Evolutionary conservation across 2,113 vertebrate genomes (phyloP).

Genomic region (Podarcis raffonei): DNA sequence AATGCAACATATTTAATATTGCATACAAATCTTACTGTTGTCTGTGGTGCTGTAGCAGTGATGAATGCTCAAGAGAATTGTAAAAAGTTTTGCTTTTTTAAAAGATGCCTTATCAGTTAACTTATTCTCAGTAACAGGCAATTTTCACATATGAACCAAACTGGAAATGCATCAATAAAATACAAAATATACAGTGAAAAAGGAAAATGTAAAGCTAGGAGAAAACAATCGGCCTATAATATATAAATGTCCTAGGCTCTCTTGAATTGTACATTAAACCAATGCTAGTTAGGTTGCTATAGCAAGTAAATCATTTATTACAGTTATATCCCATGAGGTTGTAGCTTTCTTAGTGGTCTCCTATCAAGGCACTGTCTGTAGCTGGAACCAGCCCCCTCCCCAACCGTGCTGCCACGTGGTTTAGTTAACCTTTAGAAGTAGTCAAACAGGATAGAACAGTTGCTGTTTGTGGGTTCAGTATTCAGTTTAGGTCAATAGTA

Average conservation of each 20-base stretch:
- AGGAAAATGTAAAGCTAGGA: not conserved
- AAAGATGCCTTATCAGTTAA: not conserved
- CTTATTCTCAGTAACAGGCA: not conserved
- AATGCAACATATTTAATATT: conserved; percentile 46
- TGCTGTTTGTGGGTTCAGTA: too few relatives aligned
- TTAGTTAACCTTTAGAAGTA: too few relatives aligned
- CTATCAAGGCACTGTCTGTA: not conserved
- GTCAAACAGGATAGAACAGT: too few relatives aligned
- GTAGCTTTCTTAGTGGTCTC: not conserved
- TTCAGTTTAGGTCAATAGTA: too few relatives aligned
- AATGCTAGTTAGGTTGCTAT: not conserved
- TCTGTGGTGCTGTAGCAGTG: conserved; percentile 30
- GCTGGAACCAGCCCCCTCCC: not conserved
- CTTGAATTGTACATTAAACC: not conserved
- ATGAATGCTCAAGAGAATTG: conserved; percentile 2
- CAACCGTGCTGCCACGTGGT: too few relatives aligned
- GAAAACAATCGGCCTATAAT: not conserved
- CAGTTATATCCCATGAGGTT: not conserved
- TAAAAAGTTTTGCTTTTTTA: not conserved
- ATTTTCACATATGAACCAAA: not conserved
- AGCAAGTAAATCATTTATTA: not conserved
- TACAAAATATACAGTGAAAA: not conserved
- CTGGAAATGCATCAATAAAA: not conserved
- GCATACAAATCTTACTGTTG: conserved; percentile 17
- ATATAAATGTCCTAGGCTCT: not conserved